phyloP scores from a whole-genome alignment of 2,888 invertebrate species.

The Eudasyphora cyanicolor region DNA sequence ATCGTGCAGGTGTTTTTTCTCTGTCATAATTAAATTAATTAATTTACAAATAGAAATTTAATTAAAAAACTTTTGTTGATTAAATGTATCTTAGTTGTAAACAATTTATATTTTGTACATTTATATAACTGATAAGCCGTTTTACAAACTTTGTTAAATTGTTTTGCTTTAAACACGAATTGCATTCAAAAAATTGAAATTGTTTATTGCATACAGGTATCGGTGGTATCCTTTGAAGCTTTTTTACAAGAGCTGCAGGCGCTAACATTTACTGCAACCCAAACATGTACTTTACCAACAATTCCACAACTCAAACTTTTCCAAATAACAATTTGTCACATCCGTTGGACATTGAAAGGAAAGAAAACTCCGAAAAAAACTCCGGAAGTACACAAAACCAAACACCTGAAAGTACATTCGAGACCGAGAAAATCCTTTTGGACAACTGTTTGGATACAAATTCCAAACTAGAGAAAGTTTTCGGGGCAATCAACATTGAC shows the following conservation, averaged over 20 bases:
- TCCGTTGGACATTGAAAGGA: constrained; percentile 24
- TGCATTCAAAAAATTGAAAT: too few relatives aligned
- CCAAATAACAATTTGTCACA: constrained; percentile 34
- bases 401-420: constrained; percentile 17
- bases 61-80: too few relatives aligned
- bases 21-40: background rate
- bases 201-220: too few relatives aligned
- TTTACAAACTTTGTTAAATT: too few relatives aligned
- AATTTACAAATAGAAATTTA: too few relatives aligned
- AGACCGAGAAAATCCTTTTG: background rate
- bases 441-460: background rate
- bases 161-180: too few relatives aligned
- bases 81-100: too few relatives aligned
- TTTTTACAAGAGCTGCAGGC: background rate
- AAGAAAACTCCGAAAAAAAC: background rate
- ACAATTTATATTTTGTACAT: too few relatives aligned
- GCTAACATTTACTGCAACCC: constrained; percentile 1
- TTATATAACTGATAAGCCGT: too few relatives aligned
- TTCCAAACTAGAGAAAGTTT: background rate
- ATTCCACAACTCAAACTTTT: constrained; percentile 10
- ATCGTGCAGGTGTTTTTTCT: background rate
- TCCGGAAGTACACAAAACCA: constrained; percentile 19
- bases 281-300: constrained; percentile 1
- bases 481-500: constrained; percentile 18
- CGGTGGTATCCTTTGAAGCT: too few relatives aligned